phyloP scores from a whole-genome alignment of 2,888 invertebrate genomes.

The Atrina japonica region DNA sequence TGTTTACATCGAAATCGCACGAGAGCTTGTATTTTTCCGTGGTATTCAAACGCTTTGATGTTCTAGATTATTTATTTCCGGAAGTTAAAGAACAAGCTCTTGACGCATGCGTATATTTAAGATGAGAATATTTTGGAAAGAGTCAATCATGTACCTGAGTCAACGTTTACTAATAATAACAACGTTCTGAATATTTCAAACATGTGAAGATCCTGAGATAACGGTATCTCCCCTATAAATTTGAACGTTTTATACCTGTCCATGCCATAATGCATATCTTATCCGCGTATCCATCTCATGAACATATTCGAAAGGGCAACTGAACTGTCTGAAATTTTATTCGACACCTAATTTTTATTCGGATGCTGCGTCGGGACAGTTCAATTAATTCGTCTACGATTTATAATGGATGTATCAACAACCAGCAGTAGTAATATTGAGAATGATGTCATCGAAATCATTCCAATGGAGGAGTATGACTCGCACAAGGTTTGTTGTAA shows the following conservation, averaged over 20 bases:
- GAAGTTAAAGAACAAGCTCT: not conserved
- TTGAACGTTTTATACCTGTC: too few species aligned
- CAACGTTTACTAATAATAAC: too few species aligned
- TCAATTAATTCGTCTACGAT: too few species aligned
- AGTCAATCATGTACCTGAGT: not conserved
- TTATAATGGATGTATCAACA: not conserved
- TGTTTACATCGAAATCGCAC: not conserved
- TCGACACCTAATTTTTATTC: too few species aligned
- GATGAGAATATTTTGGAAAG: constrained; percentile 16
- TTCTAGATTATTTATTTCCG: not conserved
- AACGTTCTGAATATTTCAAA: too few species aligned
- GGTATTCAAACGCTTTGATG: not conserved
- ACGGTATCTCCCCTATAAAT: too few species aligned
- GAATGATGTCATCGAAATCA: constrained; percentile 71
- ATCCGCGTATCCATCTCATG: too few species aligned
- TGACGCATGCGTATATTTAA: constrained; percentile 19
- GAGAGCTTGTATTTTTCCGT: not conserved
- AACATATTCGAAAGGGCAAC: too few species aligned
- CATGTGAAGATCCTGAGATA: too few species aligned
- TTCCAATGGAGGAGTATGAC: constrained; percentile 71
- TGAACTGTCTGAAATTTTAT: too few species aligned
- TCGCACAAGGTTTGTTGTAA: constrained; percentile 59
- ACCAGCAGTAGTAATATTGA: constrained; percentile 37
- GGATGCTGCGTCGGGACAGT: too few species aligned
- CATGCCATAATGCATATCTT: too few species aligned